Percentiles rank a stretch among this genome's conserved stretches.
phyloP scores from a whole-genome alignment of 1,140 invertebrate genomes.

The Trichomalopsis sarcophagae region DNA sequence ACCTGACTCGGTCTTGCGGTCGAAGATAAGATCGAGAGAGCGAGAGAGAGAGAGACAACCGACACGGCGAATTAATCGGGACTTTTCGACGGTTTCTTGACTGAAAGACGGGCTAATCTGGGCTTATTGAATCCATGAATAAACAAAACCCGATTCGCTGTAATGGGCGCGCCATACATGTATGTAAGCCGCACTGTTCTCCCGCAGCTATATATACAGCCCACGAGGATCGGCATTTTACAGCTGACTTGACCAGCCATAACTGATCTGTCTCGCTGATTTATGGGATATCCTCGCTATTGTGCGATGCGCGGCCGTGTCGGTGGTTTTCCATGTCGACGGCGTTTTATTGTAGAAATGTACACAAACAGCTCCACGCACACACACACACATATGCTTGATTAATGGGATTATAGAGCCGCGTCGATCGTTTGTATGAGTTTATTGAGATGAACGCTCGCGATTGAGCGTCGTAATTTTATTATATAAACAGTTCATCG shows the following conservation, averaged over 20 bases:
- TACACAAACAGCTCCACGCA: no score
- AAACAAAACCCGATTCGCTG: slow-evolving; percentile 25
- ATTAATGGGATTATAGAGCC: background rate
- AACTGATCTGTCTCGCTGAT: no score
- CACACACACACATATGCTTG: background rate
- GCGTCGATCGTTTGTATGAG: background rate
- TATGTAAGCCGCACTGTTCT: no score
- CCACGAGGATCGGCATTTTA: background rate
- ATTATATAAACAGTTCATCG: background rate
- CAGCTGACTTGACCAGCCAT: slow-evolving; percentile 4
- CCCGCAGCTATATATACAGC: no score
- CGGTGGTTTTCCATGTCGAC: no score
- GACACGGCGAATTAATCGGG: background rate
- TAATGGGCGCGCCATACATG: slow-evolving; percentile 12
- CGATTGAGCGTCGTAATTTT: background rate
- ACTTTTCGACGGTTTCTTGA: background rate
- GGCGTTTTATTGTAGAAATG: no score
- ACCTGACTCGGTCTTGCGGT: background rate
- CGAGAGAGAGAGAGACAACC: background rate
- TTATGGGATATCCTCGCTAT: no score
- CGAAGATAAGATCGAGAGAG: slow-evolving; percentile 5
- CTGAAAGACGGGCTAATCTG: slow-evolving; percentile 43
- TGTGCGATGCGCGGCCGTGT: no score
- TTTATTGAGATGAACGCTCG: background rate
- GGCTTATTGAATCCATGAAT: slow-evolving; percentile 42